These are phyloP conservation scores for Scolopax bukidnonensis DNA, from an alignment of 2,797 vertebrate species.

Conservation along the genomic window DNA sequence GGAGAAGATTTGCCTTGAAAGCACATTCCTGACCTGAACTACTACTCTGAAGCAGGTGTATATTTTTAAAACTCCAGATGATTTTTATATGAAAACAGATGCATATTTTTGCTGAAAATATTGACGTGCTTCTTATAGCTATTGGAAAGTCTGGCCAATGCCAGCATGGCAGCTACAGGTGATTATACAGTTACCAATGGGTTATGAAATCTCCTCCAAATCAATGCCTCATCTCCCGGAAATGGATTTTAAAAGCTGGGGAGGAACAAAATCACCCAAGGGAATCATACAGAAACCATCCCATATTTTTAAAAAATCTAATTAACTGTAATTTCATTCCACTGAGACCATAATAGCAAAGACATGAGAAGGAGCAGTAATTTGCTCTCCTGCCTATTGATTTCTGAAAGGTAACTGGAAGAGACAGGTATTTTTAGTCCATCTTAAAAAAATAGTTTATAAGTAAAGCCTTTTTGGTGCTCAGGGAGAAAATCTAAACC, in stretches of 20 bases:
- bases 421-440: constrained; percentile 18
- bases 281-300: constrained; percentile 13
- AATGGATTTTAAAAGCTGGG: constrained; percentile 28
- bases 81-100: neutral
- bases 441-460: neutral
- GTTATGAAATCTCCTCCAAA: constrained; percentile 49
- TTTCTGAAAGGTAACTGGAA: constrained; percentile 35
- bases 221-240: constrained; percentile 38
- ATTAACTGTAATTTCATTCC: constrained; percentile 52
- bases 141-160: neutral
- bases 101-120: neutral
- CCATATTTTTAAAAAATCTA: constrained; percentile 28
- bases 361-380: neutral
- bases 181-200: neutral
- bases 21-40: neutral
- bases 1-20: neutral
- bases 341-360: neutral
- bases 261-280: constrained; percentile 10
- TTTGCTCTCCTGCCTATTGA: constrained; percentile 44
- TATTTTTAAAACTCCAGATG: neutral
- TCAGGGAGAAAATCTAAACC: neutral
- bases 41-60: neutral
- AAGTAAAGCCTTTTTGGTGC: neutral
- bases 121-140: neutral
- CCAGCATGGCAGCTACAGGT: constrained; percentile 22